phyloP scores from a whole-genome alignment of 2,888 invertebrate genomes.

The Acrobasis repandana region DNA sequence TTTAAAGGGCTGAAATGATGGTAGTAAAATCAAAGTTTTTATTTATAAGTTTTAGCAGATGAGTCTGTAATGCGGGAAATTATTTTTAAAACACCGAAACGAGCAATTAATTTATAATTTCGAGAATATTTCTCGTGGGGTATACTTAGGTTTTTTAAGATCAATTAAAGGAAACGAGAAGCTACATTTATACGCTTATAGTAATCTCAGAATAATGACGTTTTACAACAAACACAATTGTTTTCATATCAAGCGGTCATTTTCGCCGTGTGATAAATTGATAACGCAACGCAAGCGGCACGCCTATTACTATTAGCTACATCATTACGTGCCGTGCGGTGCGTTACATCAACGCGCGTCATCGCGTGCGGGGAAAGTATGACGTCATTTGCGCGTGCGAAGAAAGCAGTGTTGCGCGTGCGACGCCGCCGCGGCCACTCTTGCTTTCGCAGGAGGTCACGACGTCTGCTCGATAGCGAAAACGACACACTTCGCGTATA shows the following conservation, averaged over 20 bases:
- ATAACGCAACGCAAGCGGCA: slow-evolving; percentile 32
- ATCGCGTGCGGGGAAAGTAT: slow-evolving; percentile 71
- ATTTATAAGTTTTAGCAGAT: too few species aligned
- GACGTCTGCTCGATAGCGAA: slow-evolving; percentile 78
- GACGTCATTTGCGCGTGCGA: slow-evolving; percentile 72
- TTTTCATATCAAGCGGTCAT: slow-evolving; percentile 15
- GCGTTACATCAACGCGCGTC: slow-evolving; percentile 71
- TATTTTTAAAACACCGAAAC: too few species aligned
- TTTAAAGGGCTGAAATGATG: too few species aligned
- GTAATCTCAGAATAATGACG: slow-evolving; percentile 5
- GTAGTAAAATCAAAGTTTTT: too few species aligned
- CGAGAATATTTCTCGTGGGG: too few species aligned
- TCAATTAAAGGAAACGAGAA: too few species aligned
- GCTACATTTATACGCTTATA: not conserved
- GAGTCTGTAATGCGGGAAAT: too few species aligned
- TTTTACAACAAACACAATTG: slow-evolving; percentile 6
- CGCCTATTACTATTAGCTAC: slow-evolving; percentile 45
- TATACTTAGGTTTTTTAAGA: too few species aligned
- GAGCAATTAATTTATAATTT: too few species aligned
- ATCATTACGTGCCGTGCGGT: slow-evolving; percentile 63
- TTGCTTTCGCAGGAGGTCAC: slow-evolving; percentile 77
- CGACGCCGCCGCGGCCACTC: slow-evolving; percentile 57
- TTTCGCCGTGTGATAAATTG: slow-evolving; percentile 14
- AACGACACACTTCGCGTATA: slow-evolving; percentile 71
- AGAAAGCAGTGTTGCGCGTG: slow-evolving; percentile 78